These are phyloP conservation scores for Chrysemys picta DNA, from an alignment of 2,113 vertebrate genomes.

Conservation along the genomic window DNA sequence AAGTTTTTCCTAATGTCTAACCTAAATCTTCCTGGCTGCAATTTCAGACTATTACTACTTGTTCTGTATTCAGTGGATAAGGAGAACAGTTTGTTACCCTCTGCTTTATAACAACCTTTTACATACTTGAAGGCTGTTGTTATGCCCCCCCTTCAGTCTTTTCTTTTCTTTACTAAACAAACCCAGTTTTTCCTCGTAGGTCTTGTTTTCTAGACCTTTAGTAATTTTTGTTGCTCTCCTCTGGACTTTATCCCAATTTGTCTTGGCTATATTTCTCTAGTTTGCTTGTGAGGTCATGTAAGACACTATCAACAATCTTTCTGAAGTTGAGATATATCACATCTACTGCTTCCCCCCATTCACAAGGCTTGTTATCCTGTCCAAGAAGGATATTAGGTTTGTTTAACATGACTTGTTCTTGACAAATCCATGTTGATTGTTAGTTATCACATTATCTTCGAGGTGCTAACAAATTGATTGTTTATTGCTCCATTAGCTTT, in stretches of 20 bases:
- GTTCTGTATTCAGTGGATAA: background rate
- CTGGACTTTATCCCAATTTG: background rate
- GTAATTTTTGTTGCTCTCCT: background rate
- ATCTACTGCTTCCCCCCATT: background rate
- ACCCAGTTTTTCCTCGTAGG: background rate
- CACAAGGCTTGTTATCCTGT: background rate
- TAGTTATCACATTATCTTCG: background rate
- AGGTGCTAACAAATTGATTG: background rate
- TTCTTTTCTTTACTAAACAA: background rate
- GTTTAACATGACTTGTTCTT: background rate
- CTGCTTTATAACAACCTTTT: background rate
- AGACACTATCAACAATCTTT: background rate
- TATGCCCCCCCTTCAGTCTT: background rate
- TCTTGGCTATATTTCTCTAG: background rate
- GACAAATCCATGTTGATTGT: background rate
- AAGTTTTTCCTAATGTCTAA: background rate
- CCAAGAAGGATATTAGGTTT: background rate
- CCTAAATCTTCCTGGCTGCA: background rate
- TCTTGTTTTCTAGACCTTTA: background rate
- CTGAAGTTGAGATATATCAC: background rate
- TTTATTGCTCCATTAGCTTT: background rate
- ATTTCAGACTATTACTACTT: background rate
- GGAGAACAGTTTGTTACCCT: background rate
- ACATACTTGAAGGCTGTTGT: background rate
- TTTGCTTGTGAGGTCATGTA: background rate